Evolutionary conservation across 2,113 vertebrate genomes (phyloP).

Genomic region (Ptychochromis oligacanthus): DNA sequence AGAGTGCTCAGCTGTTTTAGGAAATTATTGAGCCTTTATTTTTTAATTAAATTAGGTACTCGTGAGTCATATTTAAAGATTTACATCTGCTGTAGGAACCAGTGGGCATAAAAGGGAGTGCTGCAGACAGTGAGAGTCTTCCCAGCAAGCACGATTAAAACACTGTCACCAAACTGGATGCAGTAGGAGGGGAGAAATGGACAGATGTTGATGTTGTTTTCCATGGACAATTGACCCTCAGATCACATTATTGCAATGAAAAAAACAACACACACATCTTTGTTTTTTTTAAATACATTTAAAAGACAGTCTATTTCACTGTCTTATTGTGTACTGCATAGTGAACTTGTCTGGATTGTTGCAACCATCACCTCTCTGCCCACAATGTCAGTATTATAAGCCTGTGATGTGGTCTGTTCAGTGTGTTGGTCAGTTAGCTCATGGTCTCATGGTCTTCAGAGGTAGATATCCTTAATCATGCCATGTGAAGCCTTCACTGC

Average conservation of each 20-base stretch:
- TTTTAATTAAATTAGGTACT: not conserved
- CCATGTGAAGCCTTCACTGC: not conserved
- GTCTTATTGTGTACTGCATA: not conserved
- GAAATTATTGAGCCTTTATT: not conserved
- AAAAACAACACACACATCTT: not conserved
- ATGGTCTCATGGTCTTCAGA: not conserved
- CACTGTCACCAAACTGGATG: too few species aligned
- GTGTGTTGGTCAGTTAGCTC: not conserved
- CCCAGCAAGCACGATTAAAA: too few species aligned
- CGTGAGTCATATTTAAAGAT: not conserved
- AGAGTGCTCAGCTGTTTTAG: not conserved
- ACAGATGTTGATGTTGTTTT: too few species aligned
- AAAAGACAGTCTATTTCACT: not conserved
- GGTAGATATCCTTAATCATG: not conserved
- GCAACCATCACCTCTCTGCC: not conserved
- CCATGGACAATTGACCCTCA: too few species aligned
- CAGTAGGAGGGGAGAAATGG: too few species aligned
- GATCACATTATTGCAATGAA: not conserved
- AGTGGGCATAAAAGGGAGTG: too few species aligned
- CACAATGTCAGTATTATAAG: not conserved
- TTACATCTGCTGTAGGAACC: too few species aligned
- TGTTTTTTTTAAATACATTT: too few species aligned
- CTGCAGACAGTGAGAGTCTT: too few species aligned
- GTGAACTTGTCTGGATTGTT: not conserved
- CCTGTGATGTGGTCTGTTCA: not conserved